Conservation (phyloP, 1,140 invertebrate genomes). For the Campodea augens region DNA sequence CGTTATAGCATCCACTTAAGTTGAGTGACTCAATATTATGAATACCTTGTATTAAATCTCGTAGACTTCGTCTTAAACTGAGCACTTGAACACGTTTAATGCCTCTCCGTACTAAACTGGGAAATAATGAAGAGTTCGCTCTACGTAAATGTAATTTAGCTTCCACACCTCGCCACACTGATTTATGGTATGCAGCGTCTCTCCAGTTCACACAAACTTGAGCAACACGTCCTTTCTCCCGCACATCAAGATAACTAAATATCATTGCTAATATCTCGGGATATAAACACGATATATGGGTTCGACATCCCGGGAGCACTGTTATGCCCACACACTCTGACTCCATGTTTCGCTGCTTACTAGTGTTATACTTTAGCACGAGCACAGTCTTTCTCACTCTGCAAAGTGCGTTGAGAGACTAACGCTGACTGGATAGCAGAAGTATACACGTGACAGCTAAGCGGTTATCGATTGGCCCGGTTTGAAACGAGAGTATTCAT, state of each 20-base stretch:
- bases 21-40: conserved; percentile 73
- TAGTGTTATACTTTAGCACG: no score
- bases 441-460: no score
- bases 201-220: conserved; percentile 78
- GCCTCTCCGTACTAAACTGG: conserved; percentile 63
- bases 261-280: conserved; percentile 82
- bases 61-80: conserved; percentile 58
- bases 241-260: conserved; percentile 70
- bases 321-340: no score
- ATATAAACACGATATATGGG: conserved; percentile 71
- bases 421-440: no score
- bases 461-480: no score
- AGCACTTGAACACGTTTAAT: conserved; percentile 76
- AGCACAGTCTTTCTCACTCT: no score
- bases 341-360: no score
- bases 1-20: conserved; percentile 79
- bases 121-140: conserved; percentile 54
- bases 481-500: no score
- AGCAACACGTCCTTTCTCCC: conserved; percentile 70
- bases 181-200: conserved; percentile 68
- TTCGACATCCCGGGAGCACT: conserved; percentile 20
- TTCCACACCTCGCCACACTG: conserved; percentile 81
- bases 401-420: no score
- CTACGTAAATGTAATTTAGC: conserved; percentile 71
- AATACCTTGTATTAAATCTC: conserved; percentile 68